These are phyloP conservation scores for Chunga burmeisteri DNA, from an alignment of 2,113 vertebrate species.

Conservation along the genomic window DNA sequence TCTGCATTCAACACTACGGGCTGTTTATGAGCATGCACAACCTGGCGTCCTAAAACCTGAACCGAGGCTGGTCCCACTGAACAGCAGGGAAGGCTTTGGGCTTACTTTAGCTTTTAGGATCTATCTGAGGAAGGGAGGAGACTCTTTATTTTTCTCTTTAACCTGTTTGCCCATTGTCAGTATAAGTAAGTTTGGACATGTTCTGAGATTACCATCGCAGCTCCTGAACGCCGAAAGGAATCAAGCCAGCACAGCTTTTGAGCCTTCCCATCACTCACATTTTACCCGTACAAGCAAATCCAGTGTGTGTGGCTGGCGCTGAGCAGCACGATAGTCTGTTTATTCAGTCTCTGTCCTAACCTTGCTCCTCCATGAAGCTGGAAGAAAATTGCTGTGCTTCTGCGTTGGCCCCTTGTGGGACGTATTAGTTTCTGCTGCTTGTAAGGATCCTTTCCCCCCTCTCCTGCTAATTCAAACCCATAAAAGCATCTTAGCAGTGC, in stretches of 20 bases:
- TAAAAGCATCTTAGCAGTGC: background rate
- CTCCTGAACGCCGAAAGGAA: background rate
- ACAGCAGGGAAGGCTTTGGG: background rate
- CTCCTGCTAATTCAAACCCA: background rate
- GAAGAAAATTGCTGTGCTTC: background rate
- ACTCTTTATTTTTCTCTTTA: background rate
- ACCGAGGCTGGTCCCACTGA: background rate
- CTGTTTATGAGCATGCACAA: background rate
- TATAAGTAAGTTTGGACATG: background rate
- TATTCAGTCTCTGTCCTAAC: background rate
- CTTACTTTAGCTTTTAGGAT: background rate
- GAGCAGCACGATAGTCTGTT: background rate
- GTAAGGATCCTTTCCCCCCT: background rate
- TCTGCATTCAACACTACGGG: fast-evolving
- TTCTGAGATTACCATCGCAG: background rate
- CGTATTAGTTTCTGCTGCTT: background rate
- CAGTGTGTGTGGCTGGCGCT: background rate
- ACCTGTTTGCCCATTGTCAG: background rate
- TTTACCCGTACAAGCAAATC: background rate
- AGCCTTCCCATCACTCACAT: background rate
- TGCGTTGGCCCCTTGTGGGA: background rate
- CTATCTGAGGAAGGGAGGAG: background rate
- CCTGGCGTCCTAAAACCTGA: background rate
- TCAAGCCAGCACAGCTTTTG: background rate
- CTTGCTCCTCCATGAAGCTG: background rate